These are phyloP conservation scores for Trachelus tabidus DNA, from an alignment of 2,888 invertebrate genomes.

Conservation along the genomic window DNA sequence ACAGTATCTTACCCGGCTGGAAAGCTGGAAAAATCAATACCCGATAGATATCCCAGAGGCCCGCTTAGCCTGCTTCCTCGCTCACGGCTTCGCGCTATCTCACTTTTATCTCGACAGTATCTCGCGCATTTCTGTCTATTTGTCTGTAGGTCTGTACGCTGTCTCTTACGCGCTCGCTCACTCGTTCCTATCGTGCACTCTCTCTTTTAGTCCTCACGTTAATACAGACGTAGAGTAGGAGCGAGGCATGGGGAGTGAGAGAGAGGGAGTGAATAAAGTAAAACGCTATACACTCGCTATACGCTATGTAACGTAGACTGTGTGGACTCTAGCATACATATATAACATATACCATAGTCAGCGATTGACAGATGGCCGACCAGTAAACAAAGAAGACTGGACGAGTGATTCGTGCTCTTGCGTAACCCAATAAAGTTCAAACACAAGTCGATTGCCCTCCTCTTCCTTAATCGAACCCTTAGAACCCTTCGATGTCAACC, in stretches of 20 bases:
- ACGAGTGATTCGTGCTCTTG: slow-evolving; percentile 43
- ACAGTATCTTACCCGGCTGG: slow-evolving; percentile 10
- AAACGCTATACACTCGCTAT: too few relatives aligned
- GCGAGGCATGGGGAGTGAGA: too few relatives aligned
- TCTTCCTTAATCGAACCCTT: too few relatives aligned
- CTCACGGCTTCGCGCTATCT: slow-evolving; percentile 50
- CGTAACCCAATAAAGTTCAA: slow-evolving; percentile 55
- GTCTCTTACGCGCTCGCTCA: slow-evolving; percentile 10
- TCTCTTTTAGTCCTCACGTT: too few relatives aligned
- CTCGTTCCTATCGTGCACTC: not conserved
- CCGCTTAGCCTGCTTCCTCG: slow-evolving; percentile 41
- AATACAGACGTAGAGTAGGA: too few relatives aligned
- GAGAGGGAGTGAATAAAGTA: too few relatives aligned
- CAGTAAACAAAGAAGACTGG: slow-evolving; percentile 51
- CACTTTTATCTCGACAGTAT: slow-evolving; percentile 55
- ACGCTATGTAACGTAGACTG: too few relatives aligned
- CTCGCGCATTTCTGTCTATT: slow-evolving; percentile 34
- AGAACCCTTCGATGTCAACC: too few relatives aligned
- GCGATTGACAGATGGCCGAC: slow-evolving; percentile 54
- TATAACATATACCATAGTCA: too few relatives aligned
- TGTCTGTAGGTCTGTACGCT: slow-evolving; percentile 11
- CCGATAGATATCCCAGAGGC: slow-evolving; percentile 50
- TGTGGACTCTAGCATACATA: too few relatives aligned
- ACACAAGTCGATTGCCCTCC: slow-evolving; percentile 23
- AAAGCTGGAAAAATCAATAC: slow-evolving; percentile 54